phyloP scores from a whole-genome alignment of 2,113 vertebrate species.

The Tympanuchus pallidicinctus region DNA sequence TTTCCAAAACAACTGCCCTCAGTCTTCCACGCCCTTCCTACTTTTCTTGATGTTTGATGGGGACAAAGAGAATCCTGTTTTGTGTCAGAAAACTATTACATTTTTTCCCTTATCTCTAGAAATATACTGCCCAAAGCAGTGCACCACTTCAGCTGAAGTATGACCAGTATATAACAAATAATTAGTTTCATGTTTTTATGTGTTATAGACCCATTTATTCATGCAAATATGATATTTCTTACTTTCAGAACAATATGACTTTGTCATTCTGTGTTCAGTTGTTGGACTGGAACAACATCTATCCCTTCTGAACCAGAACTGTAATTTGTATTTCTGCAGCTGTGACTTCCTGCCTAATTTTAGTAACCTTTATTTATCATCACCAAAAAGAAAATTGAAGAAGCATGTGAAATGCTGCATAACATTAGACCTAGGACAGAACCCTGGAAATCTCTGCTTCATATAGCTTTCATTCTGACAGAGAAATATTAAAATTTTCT shows the following conservation, averaged over 20 bases:
- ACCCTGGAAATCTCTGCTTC: not conserved
- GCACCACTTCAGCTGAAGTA: not conserved
- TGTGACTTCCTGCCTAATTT: not conserved
- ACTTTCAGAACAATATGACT: not conserved
- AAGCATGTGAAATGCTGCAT: not conserved
- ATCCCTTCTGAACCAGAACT: not conserved
- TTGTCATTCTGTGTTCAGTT: not conserved
- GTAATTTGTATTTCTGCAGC: not conserved
- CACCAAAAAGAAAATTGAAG: not conserved
- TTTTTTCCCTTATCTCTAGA: not conserved
- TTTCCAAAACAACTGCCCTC: not conserved
- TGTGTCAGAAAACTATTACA: not conserved
- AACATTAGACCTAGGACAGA: not conserved
- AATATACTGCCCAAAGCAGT: not conserved
- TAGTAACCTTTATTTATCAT: not conserved
- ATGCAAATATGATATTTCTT: not conserved
- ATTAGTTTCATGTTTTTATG: not conserved
- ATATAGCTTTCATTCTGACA: not conserved
- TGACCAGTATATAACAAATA: not conserved
- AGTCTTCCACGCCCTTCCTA: not conserved
- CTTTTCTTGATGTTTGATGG: not conserved
- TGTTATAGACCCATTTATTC: not conserved
- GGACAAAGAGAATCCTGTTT: not conserved
- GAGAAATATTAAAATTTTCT: not conserved
- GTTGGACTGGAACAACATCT: not conserved